Percentiles rank a stretch among this genome's conserved stretches.
These are phyloP conservation scores for Arothron firmamentum DNA, from an alignment of 2,113 vertebrate genomes.

Conservation along the genomic window DNA sequence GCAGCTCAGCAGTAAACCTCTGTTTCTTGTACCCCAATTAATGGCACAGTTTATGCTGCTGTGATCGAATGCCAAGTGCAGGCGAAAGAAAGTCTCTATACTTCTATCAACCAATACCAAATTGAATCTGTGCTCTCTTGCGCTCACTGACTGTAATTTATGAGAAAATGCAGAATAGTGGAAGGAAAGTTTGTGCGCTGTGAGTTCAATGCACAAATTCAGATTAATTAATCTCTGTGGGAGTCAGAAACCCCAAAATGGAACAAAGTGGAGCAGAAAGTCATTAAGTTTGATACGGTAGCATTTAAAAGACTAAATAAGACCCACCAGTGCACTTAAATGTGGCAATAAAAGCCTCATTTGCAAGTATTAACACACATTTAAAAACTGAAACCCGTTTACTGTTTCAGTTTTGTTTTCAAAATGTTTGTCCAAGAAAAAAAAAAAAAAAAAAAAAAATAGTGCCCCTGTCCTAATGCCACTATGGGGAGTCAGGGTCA, in stretches of 20 bases:
- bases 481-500: conserved; percentile 16
- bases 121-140: conserved; percentile 56
- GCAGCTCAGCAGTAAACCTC: conserved; percentile 52
- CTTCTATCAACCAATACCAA: conserved; percentile 53
- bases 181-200: conserved; percentile 40
- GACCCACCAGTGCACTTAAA: conserved; percentile 46
- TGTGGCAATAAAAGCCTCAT: conserved; percentile 41
- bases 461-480: conserved; percentile 9
- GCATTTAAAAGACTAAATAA: conserved; percentile 64
- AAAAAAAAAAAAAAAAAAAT: too few relatives aligned
- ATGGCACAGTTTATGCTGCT: conserved; percentile 57
- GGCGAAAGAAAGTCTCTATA: conserved; percentile 50
- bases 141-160: conserved; percentile 57
- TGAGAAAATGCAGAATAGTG: conserved; percentile 38
- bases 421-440: too few relatives aligned
- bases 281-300: conserved; percentile 55
- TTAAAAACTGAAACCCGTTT: conserved; percentile 40
- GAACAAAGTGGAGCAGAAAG: conserved; percentile 47
- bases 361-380: conserved; percentile 37
- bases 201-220: conserved; percentile 64
- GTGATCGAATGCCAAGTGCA: conserved; percentile 53
- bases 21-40: conserved; percentile 49
- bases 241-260: conserved; percentile 43
- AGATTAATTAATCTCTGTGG: conserved; percentile 71
- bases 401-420: not conserved